Evolutionary conservation across 2,797 vertebrate genomes (phyloP).

Genomic region (Coluber constrictor): DNA sequence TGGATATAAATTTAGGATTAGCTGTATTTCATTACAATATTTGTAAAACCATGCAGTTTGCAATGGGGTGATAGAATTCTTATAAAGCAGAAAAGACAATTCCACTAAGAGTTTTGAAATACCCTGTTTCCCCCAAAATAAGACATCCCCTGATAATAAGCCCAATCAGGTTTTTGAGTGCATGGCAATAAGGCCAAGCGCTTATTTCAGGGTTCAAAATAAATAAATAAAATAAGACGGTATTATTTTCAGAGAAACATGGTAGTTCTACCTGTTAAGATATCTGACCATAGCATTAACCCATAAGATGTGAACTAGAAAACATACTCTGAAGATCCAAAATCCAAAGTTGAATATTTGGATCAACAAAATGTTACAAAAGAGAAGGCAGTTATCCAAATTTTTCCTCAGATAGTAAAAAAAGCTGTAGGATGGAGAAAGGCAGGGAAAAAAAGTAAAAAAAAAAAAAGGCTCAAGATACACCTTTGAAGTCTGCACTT

Average conservation of each 20-base stretch:
- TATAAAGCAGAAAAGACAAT: neutral
- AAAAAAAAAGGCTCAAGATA: neutral
- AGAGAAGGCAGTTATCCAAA: neutral
- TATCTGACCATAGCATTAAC: neutral
- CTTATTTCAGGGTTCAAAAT: too few relatives aligned
- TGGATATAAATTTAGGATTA: neutral
- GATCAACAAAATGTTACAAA: neutral
- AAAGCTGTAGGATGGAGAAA: neutral
- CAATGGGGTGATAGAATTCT: neutral
- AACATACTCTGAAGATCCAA: neutral
- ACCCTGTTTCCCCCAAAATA: too few relatives aligned
- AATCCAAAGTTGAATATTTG: neutral
- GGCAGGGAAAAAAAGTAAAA: too few relatives aligned
- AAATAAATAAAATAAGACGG: too few relatives aligned
- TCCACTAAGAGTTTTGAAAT: constrained; percentile 10
- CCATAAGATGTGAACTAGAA: neutral
- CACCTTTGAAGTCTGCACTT: neutral
- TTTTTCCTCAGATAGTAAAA: neutral
- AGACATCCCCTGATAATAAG: too few relatives aligned
- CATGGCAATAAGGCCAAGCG: too few relatives aligned
- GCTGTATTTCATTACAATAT: neutral
- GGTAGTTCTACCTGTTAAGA: constrained; percentile 16
- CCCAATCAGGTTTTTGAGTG: too few relatives aligned
- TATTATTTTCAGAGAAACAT: too few relatives aligned
- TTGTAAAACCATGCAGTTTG: neutral